Evolutionary conservation across 2,797 vertebrate genomes (phyloP), one percentile per base, ranked within the genome.

Genomic region (Tangara arthus): DNA sequence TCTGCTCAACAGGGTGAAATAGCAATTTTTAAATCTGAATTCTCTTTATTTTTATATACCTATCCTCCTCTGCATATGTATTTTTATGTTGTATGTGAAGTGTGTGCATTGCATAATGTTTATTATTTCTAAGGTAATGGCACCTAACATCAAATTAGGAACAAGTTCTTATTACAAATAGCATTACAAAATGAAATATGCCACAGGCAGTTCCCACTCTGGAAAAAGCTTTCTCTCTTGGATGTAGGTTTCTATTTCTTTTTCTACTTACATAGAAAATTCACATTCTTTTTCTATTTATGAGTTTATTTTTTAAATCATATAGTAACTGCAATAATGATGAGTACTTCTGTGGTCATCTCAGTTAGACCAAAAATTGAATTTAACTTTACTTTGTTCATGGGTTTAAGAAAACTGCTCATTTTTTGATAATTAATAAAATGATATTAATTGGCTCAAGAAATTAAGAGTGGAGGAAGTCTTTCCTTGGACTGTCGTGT

Each of bases 111-210:
- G 65, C 76, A 52, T n/a, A 90, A 89, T 78, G 79, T 26, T 87
- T 79, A 68, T 66, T 63, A 64, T 75, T 88, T 89, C 46, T 55
- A 78, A 69, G 0, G 6, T 61, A 81, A 89, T 57, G 46, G 1
- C 4, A 60, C 23, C 13, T 82, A 82, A 46, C 8, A 85, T 23
- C 9, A 47, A 90, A 81, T 83, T 75, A 90, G 23, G 55, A 95
- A 82, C 30, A 5, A 6, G 28, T 63, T 81, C 73, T 78, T 71
- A 39, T 47, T 91, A 59, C 53, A 84, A 53, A 32, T 63, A 37
- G 3, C 30, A 49, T 87, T 92, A 37, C 44, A 79, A 93, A 91
- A 87, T 5, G 27, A 89, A 47, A 70, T 61, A 77, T 46, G 49
- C n/a, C 44, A 61, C 27, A 20, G 71, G 61, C 32, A 76, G 46